Evolutionary conservation across 2,797 vertebrate species (phyloP).

Genomic region (Mallotus villosus): DNA sequence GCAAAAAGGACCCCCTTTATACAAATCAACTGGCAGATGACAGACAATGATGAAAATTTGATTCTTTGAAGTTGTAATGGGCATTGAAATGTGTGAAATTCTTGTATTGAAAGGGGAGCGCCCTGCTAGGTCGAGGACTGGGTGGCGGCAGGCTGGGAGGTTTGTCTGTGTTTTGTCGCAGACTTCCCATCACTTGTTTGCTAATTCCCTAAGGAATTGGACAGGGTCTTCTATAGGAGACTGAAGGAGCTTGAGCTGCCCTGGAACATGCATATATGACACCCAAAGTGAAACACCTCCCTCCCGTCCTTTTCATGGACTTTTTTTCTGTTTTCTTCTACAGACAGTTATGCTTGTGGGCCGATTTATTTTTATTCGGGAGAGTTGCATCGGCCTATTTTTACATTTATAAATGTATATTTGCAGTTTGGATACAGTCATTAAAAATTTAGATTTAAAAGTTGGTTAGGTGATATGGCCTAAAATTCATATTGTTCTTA

Average conservation of each 20-base stretch:
- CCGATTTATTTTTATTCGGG: too few species aligned
- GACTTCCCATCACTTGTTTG: constrained; percentile 92
- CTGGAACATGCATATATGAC: constrained; percentile 68
- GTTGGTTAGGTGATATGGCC: too few species aligned
- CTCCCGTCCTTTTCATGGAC: not conserved
- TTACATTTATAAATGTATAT: not conserved
- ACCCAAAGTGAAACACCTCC: constrained; percentile 30
- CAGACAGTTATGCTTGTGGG: not conserved
- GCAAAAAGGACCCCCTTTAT: constrained; percentile 86
- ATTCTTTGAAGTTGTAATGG: constrained; percentile 99
- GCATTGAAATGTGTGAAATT: constrained; percentile 99
- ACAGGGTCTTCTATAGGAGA: constrained; percentile 69
- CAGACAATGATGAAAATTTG: constrained; percentile 97
- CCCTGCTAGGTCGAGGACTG: constrained; percentile 84
- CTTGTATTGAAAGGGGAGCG: constrained; percentile 88
- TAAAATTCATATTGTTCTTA: too few species aligned
- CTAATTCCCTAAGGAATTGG: constrained; percentile 81
- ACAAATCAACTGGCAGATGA: constrained; percentile 92
- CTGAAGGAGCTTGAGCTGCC: constrained; percentile 68
- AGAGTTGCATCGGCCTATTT: too few species aligned
- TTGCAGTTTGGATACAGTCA: not conserved
- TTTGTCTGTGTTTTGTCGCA: constrained; percentile 90
- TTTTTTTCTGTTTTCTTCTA: not conserved
- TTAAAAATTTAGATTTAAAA: not conserved
- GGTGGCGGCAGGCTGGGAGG: constrained; percentile 96